Conservation (phyloP, 2,888 invertebrate species). For the Tryphoninae sp. region DNA sequence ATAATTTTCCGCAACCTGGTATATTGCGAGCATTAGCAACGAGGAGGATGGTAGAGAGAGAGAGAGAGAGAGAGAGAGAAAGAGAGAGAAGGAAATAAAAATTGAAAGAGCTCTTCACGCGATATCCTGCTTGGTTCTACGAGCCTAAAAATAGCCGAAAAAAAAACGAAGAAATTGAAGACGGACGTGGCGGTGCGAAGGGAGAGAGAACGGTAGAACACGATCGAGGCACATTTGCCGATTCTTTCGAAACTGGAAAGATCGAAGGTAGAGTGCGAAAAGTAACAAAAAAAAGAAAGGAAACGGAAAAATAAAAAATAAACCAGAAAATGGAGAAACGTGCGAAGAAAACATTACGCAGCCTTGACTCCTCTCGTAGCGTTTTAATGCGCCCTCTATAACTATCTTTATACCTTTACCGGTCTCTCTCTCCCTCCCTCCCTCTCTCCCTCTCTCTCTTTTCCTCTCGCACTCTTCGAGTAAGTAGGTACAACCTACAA, state of each 20-base stretch:
- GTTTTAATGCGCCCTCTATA: conserved; percentile 26
- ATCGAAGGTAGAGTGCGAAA: conserved; percentile 4
- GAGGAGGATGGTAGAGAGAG: conserved; percentile 16
- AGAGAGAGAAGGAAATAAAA: conserved; percentile 15
- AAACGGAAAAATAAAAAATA: conserved; percentile 34
- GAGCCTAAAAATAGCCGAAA: conserved; percentile 47
- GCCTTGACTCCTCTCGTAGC: conserved; percentile 49
- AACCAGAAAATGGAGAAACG: not conserved
- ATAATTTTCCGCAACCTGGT: conserved; percentile 60
- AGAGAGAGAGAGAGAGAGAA: conserved; percentile 1
- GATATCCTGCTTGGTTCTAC: conserved; percentile 47
- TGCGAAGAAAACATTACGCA: conserved; percentile 38
- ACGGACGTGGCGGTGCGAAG: not conserved
- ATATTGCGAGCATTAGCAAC: conserved; percentile 18
- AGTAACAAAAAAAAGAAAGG: conserved; percentile 18
- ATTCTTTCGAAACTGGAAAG: conserved; percentile 30
- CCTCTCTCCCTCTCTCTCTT: conserved; percentile 12
- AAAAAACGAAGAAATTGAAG: conserved; percentile 26
- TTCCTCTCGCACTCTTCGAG: not conserved
- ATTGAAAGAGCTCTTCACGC: conserved; percentile 40
- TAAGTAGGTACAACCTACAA: too few species aligned
- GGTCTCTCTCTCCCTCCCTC: conserved; percentile 28
- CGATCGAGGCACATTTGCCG: conserved; percentile 3
- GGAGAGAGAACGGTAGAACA: conserved; percentile 8
- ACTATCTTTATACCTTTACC: conserved; percentile 35